Percentiles rank a stretch among this genome's conserved stretches.
Evolutionary conservation across 2,797 vertebrate genomes (phyloP).

Genomic region (Urocyon cinereoargenteus): DNA sequence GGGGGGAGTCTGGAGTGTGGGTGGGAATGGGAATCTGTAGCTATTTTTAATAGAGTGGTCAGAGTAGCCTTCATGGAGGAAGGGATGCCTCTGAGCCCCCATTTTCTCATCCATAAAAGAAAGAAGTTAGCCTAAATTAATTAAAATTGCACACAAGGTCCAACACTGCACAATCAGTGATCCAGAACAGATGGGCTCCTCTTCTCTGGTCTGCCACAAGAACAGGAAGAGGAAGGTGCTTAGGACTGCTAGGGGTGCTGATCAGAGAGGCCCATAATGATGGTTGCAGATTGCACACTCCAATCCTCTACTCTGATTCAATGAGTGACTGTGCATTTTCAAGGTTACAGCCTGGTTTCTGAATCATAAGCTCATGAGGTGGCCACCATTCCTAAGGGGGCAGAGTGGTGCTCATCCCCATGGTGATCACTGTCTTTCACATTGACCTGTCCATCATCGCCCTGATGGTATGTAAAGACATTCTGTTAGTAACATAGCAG

Average conservation of each 20-base stretch:
- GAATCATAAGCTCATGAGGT: neutral
- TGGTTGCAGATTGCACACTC: neutral
- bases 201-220: neutral
- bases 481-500: neutral
- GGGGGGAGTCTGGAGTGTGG: neutral
- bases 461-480: neutral
- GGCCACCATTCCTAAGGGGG: neutral
- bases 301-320: neutral
- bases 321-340: neutral
- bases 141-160: neutral
- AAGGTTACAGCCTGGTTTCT: neutral
- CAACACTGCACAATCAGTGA: neutral
- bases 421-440: rapidly evolving
- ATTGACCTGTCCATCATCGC: neutral
- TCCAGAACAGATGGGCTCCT: neutral
- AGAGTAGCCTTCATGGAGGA: neutral
- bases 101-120: neutral
- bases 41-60: neutral
- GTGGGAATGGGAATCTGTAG: neutral
- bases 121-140: neutral
- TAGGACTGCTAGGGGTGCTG: neutral
- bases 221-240: neutral
- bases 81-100: neutral
- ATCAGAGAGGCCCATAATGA: neutral
- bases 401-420: rapidly evolving